Base-by-base conservation (phyloP, 2,113 vertebrate genomes). In the Vulpes lagopus region DNA sequence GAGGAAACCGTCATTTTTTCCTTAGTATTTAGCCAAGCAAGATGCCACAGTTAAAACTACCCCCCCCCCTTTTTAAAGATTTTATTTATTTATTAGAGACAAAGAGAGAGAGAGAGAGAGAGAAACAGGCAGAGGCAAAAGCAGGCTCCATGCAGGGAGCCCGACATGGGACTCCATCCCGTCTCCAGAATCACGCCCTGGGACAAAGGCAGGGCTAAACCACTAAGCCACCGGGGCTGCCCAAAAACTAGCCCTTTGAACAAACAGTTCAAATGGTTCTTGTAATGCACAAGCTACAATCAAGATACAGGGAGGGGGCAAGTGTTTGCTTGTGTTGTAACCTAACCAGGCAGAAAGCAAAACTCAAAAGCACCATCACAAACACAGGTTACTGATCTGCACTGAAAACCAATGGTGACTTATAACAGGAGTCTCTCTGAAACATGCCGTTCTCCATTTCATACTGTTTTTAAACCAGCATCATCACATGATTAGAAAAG, bases 401-500 rank as follows among this genome's bases (percentile, higher is more conserved):
- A n/a, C 71, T 69, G 30, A 73, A 93, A 94, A 80, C 32, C 19
- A 83, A 79, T 16, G 51, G 25, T 82, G 67, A 92, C 12, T 89
- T 78, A 86, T 43, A 73, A 59, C 0, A 83, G n/a, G 60, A 65
- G 43, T 30, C 62, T 73, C 60, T 95, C 69, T n/a, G 76, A 51
- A 71, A 76, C 43, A 35, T 8, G 22, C 30, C 5, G 3, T 23
- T 53, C 25, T 55, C 19, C 23, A 25, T 35, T 35, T 32, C 71
- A 82, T 16, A 23, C 19, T 76, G 71, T 64, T 73, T 94, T 86
- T 35, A 84, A 95, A 95, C 30, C 51, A 51, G 43, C 15, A 74
- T 90, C 49, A 84, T 11, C 55, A 67, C 67, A 80, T n/a, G 91
- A 94, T 74, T 51, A 92, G 67, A 88, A 94, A 94, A 84, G 62